These are phyloP conservation scores for Drosophila persimilis DNA, from an alignment of 1,140 invertebrate species.

Conservation along the genomic window DNA sequence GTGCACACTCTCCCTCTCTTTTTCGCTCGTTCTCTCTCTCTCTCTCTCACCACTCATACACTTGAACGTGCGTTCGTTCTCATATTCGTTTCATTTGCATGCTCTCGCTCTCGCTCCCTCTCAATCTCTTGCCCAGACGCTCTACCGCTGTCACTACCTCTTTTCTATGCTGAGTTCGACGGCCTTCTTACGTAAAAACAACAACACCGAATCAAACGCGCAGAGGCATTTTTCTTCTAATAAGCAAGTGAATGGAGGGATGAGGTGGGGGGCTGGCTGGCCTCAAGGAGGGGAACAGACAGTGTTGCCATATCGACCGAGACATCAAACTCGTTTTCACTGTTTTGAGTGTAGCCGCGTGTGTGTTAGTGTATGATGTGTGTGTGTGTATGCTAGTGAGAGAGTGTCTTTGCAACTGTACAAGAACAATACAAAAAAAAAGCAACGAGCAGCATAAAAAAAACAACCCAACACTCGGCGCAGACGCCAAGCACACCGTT, in stretches of 20 bases:
- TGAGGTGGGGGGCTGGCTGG: constrained; percentile 13
- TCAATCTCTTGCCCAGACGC: constrained; percentile 11
- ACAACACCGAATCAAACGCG: constrained; percentile 48
- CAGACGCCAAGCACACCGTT: constrained; percentile 66
- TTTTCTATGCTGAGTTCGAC: constrained; percentile 70
- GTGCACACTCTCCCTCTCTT: constrained; percentile 25
- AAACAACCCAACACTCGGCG: constrained; percentile 51
- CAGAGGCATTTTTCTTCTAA: constrained; percentile 77
- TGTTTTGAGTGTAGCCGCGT: constrained; percentile 34
- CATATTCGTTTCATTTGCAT: constrained; percentile 58
- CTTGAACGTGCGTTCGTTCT: constrained; percentile 17
- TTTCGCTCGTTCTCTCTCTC: background rate
- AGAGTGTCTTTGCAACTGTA: constrained; percentile 76
- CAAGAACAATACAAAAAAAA: constrained; percentile 68
- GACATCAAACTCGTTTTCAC: constrained; percentile 69
- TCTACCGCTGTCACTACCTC: background rate
- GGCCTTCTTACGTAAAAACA: constrained; percentile 79
- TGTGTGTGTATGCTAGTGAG: constrained; percentile 29
- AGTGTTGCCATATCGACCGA: constrained; percentile 66
- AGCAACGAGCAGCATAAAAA: constrained; percentile 54
- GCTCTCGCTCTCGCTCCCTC: constrained; percentile 14
- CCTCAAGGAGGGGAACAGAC: constrained; percentile 4
- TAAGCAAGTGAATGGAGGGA: constrained; percentile 53
- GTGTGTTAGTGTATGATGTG: background rate
- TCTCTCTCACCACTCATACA: constrained; percentile 24